Base-by-base conservation (phyloP, 2,888 invertebrate genomes). In the Mamestra brassicae region DNA sequence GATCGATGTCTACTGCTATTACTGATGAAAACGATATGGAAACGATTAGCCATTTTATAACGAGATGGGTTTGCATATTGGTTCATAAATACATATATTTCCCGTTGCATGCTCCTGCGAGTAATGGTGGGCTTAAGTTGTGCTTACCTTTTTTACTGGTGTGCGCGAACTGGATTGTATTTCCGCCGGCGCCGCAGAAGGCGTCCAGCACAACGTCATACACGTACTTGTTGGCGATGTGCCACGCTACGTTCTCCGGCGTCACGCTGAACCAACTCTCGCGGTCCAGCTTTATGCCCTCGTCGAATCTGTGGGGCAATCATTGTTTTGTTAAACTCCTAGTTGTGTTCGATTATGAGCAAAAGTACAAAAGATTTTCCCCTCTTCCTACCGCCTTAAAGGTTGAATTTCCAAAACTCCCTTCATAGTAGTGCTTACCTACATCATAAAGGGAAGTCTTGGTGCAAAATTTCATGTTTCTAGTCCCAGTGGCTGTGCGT, bases 211-310 rank as follows among this genome's bases (percentile, higher is more conserved):
- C 97, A 0, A 98, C 95, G 91, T 98, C 98, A 89, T 98, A 97
- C 58, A 97, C 95, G 89, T 98, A 98, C 71, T 99, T 97, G 86
- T 98, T 97, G 0, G 99, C 99, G 84, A 99, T 98, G 92, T 99
- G 98, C 67, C 97, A 97, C 11, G 99, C 99, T 42, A 99, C 98
- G 90, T 97, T 97, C 96, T 99, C 99, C 0, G 99, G 99, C 0
- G 99, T 99, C 11, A 99, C 99, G 1, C 99, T 99, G 96, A 99
- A 99, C 99, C 99, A 99, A 87, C 99, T 99, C 96, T 99, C 99
- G 89, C 97, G 97, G 95, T 99, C 99, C 84, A 99, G 93, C 85
- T 97, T 97, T 78, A 99, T 98, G 52, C 99, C 99, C 81, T 98
- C 97, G 93, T 99, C 99, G 93, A 99, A 99, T 91, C 97, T 97